A percentile compares a stretch with the other conserved stretches of the same genome.
These are phyloP conservation scores for Venturia canescens DNA, from an alignment of 1,140 invertebrate species.

Conservation along the genomic window DNA sequence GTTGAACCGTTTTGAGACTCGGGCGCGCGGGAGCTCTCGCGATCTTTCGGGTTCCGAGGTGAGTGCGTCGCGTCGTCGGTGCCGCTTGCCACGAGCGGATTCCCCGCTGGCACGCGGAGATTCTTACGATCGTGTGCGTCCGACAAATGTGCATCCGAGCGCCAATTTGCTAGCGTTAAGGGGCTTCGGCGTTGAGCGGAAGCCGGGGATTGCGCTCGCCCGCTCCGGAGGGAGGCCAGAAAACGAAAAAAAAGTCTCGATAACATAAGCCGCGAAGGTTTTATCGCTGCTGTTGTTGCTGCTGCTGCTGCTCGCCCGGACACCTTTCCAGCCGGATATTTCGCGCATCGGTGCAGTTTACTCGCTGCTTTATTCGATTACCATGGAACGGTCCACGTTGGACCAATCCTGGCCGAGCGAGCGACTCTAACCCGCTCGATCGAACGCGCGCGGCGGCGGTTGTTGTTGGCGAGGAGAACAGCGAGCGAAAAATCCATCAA, in stretches of 20 bases:
- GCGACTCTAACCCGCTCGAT: not conserved
- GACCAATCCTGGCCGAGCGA: not conserved
- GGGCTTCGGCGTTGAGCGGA: too few species aligned
- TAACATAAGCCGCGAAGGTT: not conserved
- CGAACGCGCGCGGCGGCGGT: not conserved
- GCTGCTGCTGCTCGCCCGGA: too few species aligned
- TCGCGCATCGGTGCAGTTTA: not conserved
- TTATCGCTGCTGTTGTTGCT: not conserved
- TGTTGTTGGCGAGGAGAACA: too few species aligned
- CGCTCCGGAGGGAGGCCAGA: too few species aligned
- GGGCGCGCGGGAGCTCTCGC: not conserved
- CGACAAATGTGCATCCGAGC: not conserved
- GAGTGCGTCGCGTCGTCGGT: slow-evolving; percentile 58
- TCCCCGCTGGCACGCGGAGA: slow-evolving; percentile 1
- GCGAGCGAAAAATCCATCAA: too few species aligned
- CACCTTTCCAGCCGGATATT: slow-evolving; percentile 1
- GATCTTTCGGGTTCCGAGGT: slow-evolving; percentile 40
- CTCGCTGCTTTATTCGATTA: not conserved
- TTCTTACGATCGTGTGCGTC: not conserved
- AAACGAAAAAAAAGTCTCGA: not conserved
- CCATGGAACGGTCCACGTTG: slow-evolving; percentile 4
- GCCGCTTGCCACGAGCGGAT: slow-evolving; percentile 17
- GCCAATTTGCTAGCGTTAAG: not conserved
- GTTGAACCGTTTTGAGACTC: not conserved
- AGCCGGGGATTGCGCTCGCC: too few species aligned